phyloP scores from a whole-genome alignment of 2,888 invertebrate genomes.

The Onthophagus sagittarius region DNA sequence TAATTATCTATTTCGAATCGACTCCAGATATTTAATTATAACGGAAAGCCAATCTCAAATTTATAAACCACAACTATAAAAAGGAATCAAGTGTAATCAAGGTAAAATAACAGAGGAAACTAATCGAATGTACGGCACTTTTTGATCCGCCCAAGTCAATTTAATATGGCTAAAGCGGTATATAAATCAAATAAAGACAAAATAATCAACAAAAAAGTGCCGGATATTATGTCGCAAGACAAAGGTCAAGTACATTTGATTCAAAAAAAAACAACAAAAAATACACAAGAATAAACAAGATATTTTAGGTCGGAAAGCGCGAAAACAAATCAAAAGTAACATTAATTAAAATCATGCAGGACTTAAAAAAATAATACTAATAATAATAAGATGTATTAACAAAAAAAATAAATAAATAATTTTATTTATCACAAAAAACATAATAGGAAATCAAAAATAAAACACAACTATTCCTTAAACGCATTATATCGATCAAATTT shows the following conservation, averaged over 20 bases:
- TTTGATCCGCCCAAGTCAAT: constrained; percentile 10
- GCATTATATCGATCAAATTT: constrained; percentile 6
- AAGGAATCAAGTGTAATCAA: neutral
- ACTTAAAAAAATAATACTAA: neutral
- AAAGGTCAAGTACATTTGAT: constrained; percentile 26
- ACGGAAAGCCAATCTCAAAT: neutral
- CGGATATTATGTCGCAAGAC: constrained; percentile 43
- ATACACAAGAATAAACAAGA: constrained; percentile 10
- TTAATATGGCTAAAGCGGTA: constrained; percentile 12
- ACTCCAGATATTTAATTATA: neutral
- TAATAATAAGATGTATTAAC: neutral
- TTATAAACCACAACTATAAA: neutral
- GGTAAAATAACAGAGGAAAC: neutral
- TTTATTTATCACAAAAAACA: neutral
- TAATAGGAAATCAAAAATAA: neutral
- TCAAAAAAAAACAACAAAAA: constrained; percentile 18
- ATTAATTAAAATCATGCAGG: neutral
- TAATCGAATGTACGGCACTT: constrained; percentile 16
- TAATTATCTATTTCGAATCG: neutral
- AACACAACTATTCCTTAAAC: neutral
- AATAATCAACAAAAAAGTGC: constrained; percentile 27
- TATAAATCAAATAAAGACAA: constrained; percentile 16
- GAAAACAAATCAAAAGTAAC: neutral
- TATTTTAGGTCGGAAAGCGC: neutral
- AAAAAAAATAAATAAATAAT: neutral